Percentiles rank a stretch among this genome's conserved stretches.
Evolutionary conservation across 2,797 vertebrate genomes (phyloP).

Genomic region (Harpagifer antarcticus): DNA sequence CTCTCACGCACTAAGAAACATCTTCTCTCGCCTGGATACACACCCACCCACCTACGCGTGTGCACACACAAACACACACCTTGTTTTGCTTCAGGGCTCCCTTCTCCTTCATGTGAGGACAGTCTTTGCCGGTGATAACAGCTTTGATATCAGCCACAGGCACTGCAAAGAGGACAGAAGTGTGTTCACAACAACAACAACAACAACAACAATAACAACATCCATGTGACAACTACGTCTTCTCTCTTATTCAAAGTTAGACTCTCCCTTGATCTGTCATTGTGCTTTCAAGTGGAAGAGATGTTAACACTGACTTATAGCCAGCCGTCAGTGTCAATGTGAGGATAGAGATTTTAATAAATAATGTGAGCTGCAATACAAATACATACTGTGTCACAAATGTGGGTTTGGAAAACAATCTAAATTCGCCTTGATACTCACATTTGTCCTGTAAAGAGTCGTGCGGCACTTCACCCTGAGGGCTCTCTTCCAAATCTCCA

Average conservation of each 20-base stretch:
- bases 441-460: conserved; percentile 98
- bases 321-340: conserved; percentile 1
- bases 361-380: conserved; percentile 1
- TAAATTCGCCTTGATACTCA: conserved; percentile 81
- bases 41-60: conserved; percentile 40
- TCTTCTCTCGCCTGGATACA: conserved; percentile 53
- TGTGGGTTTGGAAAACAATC: neutral
- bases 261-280: conserved; percentile 28
- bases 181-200: conserved; percentile 46
- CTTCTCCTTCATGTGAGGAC: conserved; percentile 99
- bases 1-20: conserved; percentile 39
- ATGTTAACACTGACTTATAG: conserved; percentile 13
- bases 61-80: conserved; percentile 80
- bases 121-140: conserved; percentile 98
- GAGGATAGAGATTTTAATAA: neutral
- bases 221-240: conserved; percentile 40
- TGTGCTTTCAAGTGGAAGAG: conserved; percentile 10
- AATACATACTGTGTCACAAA: neutral
- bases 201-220: conserved; percentile 32
- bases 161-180: conserved; percentile 85
- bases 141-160: conserved; percentile 99
- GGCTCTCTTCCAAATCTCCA: conserved; percentile 97
- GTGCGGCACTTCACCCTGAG: conserved; percentile 96
- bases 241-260: conserved; percentile 46
- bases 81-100: conserved; percentile 99